Base-by-base conservation (phyloP, 53 echinoderm and acorn worm species). In the Stichopus horrens region DNA sequence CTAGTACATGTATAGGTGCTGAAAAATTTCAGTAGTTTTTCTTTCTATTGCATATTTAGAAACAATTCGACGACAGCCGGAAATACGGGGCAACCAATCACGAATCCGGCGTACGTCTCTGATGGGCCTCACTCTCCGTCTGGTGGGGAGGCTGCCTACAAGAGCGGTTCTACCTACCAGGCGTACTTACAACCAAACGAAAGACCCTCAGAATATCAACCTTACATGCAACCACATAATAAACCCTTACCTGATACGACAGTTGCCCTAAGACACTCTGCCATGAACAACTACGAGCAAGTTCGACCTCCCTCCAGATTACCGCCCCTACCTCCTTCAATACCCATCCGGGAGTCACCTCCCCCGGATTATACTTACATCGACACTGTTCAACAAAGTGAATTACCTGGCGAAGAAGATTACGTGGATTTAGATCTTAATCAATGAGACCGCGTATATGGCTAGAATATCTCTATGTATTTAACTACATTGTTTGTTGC, bases 301-400 rank as follows among this genome's bases (percentile, higher is more conserved):
- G 7, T 10, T 63, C 10, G 63, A 13, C 11, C 63, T 8, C 63
- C 63, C 63, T 63, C 63, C 5, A 63, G 63, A 13, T 6, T 63
- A 5, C 4, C 63, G 7, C 63, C 63, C 5, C 63, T 16, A 16
- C 63, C 63, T 63, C 63, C 63, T 63, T 13, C 11, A 10, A 63
- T 63, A 63, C 63, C 63, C 63, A 63, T 63, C 16, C 63, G 8
- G 10, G 0, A 52, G 4, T 14, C 77, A 51, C 77, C 77, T 16
- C 77, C 77, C 9, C 77, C 77, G 4, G 77, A 77, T 8, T 77
- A 77, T 53, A 77, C 77, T 16, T 77, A 77, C 53, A 79, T 79
- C 52, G 79, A 79, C 9, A 79, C 52, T 54, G 19, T 37, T 18
- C 63, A 16, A 63, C 63, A 37, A 37, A 37, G 37, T 37, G 37